These are phyloP conservation scores for Myrmophylax atrothorax DNA, from an alignment of 2,113 vertebrate genomes.

Conservation along the genomic window DNA sequence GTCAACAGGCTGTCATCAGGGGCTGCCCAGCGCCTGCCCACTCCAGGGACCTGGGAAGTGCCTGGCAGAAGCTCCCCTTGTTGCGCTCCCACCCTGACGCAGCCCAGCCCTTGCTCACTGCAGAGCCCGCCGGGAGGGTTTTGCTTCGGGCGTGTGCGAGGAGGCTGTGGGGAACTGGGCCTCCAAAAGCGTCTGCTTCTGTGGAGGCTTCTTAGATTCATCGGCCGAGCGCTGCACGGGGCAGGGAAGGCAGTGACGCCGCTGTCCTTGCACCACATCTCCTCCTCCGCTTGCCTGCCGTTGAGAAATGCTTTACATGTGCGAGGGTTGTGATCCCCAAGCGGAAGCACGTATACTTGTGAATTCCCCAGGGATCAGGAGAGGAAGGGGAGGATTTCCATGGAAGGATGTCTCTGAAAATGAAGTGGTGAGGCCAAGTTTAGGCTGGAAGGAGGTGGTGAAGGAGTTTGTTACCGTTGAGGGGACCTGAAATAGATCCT, in stretches of 20 bases:
- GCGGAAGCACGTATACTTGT: neutral
- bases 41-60: neutral
- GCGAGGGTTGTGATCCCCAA: neutral
- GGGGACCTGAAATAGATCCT: neutral
- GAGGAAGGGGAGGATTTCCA: constrained; percentile 46
- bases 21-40: neutral
- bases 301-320: neutral
- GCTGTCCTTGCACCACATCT: neutral
- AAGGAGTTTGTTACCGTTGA: neutral
- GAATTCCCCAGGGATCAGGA: constrained; percentile 49
- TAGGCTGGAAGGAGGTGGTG: neutral
- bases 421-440: neutral
- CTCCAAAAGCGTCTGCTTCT: neutral
- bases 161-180: neutral
- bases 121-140: neutral
- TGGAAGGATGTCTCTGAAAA: constrained; percentile 44
- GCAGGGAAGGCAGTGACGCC: neutral
- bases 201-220: neutral
- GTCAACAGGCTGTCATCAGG: neutral
- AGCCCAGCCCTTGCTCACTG: neutral
- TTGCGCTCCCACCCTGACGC: neutral
- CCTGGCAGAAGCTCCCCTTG: neutral
- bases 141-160: rapidly evolving
- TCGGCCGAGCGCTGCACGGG: rapidly evolving
- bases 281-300: neutral